phyloP scores from a whole-genome alignment of 2,797 vertebrate species.

The Geotria australis region DNA sequence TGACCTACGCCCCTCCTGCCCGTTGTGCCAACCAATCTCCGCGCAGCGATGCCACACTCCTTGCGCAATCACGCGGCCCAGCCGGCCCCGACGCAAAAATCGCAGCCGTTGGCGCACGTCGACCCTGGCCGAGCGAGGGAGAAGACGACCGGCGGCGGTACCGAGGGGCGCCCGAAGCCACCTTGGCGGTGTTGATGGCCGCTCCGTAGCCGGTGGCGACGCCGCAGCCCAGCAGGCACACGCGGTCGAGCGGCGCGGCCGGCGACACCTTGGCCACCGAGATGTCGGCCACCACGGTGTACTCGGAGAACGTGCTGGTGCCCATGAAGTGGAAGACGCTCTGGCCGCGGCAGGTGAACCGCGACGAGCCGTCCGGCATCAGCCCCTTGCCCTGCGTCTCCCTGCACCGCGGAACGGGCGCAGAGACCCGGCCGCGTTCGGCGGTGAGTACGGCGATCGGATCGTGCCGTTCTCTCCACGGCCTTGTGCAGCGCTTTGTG shows the following conservation, averaged over 20 bases:
- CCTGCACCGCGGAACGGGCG: conserved; percentile 11
- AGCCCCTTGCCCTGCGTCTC: conserved; percentile 65
- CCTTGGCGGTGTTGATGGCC: conserved; percentile 68
- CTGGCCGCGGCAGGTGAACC: conserved; percentile 80
- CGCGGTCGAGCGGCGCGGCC: conserved; percentile 53
- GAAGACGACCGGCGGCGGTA: too few species aligned
- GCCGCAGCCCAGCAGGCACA: conserved; percentile 79
- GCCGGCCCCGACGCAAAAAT: too few species aligned
- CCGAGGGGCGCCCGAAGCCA: conserved; percentile 5
- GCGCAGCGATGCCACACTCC: too few species aligned
- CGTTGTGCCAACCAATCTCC: too few species aligned
- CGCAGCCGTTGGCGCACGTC: too few species aligned
- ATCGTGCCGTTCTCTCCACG: too few species aligned
- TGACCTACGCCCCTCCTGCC: too few species aligned
- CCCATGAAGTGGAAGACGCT: conserved; percentile 84
- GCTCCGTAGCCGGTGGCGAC: conserved; percentile 83
- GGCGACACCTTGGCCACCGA: conserved; percentile 58
- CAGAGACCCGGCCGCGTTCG: too few species aligned
- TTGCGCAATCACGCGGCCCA: too few species aligned
- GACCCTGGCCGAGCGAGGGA: too few species aligned
- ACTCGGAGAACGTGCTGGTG: conserved; percentile 91
- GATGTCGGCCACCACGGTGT: conserved; percentile 77
- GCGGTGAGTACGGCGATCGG: too few species aligned
- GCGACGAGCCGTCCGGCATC: conserved; percentile 62
- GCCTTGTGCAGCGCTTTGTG: too few species aligned